phyloP scores from a whole-genome alignment of 2,113 vertebrate species.

The Butorides virescens region DNA sequence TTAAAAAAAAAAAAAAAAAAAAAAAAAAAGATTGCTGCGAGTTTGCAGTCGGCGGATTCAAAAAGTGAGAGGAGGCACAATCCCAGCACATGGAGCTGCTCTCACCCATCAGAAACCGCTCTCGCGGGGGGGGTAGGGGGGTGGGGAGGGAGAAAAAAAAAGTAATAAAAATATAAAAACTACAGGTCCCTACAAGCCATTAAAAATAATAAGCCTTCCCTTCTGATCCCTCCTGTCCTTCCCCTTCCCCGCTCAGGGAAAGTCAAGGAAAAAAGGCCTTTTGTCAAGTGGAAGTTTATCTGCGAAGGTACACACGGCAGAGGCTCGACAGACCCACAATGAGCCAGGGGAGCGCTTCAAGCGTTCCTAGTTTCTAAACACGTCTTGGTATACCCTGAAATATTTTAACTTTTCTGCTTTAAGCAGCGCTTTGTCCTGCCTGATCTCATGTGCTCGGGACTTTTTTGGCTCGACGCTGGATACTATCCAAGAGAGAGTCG shows the following conservation, averaged over 20 bases:
- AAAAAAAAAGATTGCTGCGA: conserved; percentile 15
- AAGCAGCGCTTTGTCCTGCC: conserved; percentile 51
- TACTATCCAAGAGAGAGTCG: conserved; percentile 63
- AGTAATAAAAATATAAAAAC: not conserved
- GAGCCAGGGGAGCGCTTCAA: conserved; percentile 53
- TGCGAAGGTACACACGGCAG: conserved; percentile 31
- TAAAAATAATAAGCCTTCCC: conserved; percentile 10
- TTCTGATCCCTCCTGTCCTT: conserved; percentile 16
- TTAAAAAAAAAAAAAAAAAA: not conserved
- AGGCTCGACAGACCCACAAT: not conserved
- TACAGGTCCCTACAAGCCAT: not conserved
- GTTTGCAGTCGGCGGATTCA: conserved; percentile 58
- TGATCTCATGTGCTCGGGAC: conserved; percentile 62
- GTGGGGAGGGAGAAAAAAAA: too few relatives aligned
- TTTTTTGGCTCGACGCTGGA: conserved; percentile 71
- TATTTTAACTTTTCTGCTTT: conserved; percentile 58
- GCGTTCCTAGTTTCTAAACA: conserved; percentile 52
- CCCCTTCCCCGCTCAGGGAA: not conserved
- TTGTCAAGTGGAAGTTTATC: conserved; percentile 67
- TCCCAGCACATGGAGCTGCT: conserved; percentile 44
- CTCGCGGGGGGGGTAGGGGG: accelerated
- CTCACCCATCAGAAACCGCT: conserved; percentile 25
- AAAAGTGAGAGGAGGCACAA: conserved; percentile 53
- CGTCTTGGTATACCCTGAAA: conserved; percentile 59
- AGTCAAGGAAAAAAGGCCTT: conserved; percentile 6